Conservation (phyloP, 1,140 invertebrate species). For the Brachionus rotundiformis region DNA sequence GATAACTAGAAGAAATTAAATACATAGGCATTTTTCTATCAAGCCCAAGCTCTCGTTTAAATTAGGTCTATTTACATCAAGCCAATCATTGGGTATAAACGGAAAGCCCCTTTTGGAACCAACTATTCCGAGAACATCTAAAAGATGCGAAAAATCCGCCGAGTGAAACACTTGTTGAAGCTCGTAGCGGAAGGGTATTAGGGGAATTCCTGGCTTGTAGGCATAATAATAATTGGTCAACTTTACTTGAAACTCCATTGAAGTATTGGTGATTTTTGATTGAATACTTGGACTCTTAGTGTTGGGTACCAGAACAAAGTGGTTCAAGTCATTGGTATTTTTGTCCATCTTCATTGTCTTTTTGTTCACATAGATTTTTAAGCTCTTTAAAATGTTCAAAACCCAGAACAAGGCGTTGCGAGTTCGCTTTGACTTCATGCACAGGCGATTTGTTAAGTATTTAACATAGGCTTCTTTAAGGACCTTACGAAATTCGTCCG, state of each 20-base stretch:
- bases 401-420: constrained; percentile 19
- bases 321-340: constrained; percentile 21
- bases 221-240: constrained; percentile 14
- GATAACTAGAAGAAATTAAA: not conserved
- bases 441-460: constrained; percentile 24
- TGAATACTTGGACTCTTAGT: not conserved
- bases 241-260: constrained; percentile 24
- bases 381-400: not conserved
- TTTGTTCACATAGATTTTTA: constrained; percentile 5
- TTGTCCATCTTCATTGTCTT: not conserved
- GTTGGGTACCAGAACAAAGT: not conserved
- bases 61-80: not conserved
- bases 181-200: constrained; percentile 26
- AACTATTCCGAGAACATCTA: not conserved
- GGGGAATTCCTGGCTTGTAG: constrained; percentile 3
- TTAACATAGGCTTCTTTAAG: constrained; percentile 46
- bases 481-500: constrained; percentile 18
- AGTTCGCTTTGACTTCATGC: constrained; percentile 16
- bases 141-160: constrained; percentile 41
- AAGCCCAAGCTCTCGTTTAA: constrained; percentile 5
- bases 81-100: constrained; percentile 27
- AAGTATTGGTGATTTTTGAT: not conserved
- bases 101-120: constrained; percentile 13
- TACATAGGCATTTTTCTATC: constrained; percentile 41
- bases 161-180: constrained; percentile 47